phyloP scores from a whole-genome alignment of 2,888 invertebrate genomes.

The Limnephilus auricula region DNA sequence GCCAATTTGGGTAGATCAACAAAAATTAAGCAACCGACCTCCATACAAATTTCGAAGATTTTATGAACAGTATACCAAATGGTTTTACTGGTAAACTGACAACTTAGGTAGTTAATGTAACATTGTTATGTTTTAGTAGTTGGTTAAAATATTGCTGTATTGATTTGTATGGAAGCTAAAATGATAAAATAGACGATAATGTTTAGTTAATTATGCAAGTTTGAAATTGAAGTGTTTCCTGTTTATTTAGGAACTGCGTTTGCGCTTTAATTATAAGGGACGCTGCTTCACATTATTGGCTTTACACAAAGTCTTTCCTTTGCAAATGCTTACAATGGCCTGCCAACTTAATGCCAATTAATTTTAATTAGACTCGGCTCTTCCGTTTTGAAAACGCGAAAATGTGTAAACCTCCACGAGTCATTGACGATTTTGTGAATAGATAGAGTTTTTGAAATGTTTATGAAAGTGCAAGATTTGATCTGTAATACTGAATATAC shows the following conservation, averaged over 20 bases:
- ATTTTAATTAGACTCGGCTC: neutral
- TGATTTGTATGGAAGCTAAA: neutral
- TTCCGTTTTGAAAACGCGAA: neutral
- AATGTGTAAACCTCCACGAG: neutral
- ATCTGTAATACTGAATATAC: neutral
- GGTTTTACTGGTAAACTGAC: too few relatives aligned
- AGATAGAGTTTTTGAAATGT: neutral
- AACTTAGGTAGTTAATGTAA: too few relatives aligned
- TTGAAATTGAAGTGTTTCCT: neutral
- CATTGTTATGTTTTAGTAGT: too few relatives aligned
- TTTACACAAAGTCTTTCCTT: slow-evolving; percentile 40
- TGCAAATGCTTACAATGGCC: slow-evolving; percentile 35
- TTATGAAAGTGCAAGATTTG: neutral
- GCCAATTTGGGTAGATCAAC: too few relatives aligned
- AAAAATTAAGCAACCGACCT: too few relatives aligned
- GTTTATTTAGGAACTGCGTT: slow-evolving; percentile 60
- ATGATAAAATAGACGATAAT: neutral
- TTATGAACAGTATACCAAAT: too few relatives aligned
- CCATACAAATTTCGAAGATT: too few relatives aligned
- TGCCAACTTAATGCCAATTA: slow-evolving; percentile 7
- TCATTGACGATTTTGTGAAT: neutral
- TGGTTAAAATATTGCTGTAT: neutral
- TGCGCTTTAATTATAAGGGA: slow-evolving; percentile 60
- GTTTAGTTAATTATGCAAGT: neutral
- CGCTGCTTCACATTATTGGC: slow-evolving; percentile 50